Conservation (phyloP, 37 sponge, comb jelly and placozoan genomes). For the Hormiphora californensis region DNA sequence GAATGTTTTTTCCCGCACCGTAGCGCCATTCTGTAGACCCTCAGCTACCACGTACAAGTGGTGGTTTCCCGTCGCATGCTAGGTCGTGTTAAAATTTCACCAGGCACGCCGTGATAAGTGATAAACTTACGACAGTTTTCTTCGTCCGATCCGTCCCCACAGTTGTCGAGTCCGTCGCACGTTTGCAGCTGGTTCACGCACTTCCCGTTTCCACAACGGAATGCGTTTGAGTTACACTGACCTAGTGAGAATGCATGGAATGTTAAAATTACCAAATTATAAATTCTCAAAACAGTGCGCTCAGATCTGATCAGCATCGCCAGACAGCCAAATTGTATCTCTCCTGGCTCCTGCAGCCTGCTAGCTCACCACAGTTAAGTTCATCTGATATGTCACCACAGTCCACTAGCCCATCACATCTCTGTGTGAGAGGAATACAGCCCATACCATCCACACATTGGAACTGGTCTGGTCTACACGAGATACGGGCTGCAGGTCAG, state of each 20-base stretch:
- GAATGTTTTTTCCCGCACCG: too few species aligned
- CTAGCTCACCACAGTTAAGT: not conserved
- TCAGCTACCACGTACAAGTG: too few species aligned
- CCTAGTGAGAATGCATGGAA: not conserved
- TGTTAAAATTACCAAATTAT: too few species aligned
- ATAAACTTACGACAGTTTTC: not conserved
- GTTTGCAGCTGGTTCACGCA: not conserved
- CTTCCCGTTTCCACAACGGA: slow-evolving; percentile 7
- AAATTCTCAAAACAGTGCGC: not conserved
- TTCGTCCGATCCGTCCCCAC: not conserved
- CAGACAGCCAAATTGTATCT: not conserved
- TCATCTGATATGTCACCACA: not conserved
- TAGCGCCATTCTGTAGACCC: too few species aligned
- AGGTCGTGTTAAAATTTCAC: too few species aligned
- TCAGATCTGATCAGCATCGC: not conserved
- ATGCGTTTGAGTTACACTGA: not conserved
- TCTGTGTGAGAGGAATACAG: not conserved
- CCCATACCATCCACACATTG: not conserved
- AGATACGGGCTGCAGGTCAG: not conserved
- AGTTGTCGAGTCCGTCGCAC: slow-evolving; percentile 14
- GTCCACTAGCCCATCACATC: not conserved
- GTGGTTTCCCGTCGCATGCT: too few species aligned
- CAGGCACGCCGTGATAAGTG: too few species aligned
- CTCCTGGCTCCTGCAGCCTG: not conserved
- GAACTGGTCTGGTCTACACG: slow-evolving; percentile 14